Percentiles rank a stretch among this genome's conserved stretches.
phyloP scores from a whole-genome alignment of 2,797 vertebrate species.

The Cephalopachus bancanus region DNA sequence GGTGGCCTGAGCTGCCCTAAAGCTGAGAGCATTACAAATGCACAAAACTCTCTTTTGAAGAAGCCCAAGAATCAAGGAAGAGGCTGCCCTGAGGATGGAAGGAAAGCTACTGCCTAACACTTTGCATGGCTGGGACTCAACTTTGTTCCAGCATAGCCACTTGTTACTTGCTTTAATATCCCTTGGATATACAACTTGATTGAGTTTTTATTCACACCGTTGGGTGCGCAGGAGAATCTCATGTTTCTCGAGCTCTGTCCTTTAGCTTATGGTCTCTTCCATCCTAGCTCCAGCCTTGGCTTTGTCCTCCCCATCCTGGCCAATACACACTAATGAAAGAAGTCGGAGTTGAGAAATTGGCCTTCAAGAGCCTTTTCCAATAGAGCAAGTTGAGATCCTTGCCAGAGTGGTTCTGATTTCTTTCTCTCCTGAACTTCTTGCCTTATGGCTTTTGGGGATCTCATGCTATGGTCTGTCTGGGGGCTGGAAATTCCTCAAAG shows the following conservation, averaged over 20 bases:
- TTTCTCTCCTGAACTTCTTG: conserved; percentile 10
- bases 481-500: not conserved
- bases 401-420: not conserved
- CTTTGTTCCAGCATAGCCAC: not conserved
- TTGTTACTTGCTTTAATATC: not conserved
- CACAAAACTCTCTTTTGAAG: not conserved
- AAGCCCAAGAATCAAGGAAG: not conserved
- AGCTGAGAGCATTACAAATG: not conserved
- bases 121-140: not conserved
- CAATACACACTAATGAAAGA: not conserved
- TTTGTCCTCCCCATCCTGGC: not conserved
- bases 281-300: not conserved
- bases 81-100: not conserved
- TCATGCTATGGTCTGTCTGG: not conserved
- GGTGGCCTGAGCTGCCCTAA: not conserved
- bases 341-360: not conserved
- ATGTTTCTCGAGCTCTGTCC: not conserved
- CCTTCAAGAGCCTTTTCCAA: not conserved
- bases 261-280: not conserved
- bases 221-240: not conserved
- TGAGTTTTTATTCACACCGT: not conserved
- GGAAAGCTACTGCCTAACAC: not conserved
- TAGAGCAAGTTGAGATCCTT: conserved; percentile 51
- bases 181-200: not conserved
- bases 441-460: not conserved